These are phyloP conservation scores for Sycophila texana DNA, from an alignment of 2,888 invertebrate genomes.

Conservation along the genomic window DNA sequence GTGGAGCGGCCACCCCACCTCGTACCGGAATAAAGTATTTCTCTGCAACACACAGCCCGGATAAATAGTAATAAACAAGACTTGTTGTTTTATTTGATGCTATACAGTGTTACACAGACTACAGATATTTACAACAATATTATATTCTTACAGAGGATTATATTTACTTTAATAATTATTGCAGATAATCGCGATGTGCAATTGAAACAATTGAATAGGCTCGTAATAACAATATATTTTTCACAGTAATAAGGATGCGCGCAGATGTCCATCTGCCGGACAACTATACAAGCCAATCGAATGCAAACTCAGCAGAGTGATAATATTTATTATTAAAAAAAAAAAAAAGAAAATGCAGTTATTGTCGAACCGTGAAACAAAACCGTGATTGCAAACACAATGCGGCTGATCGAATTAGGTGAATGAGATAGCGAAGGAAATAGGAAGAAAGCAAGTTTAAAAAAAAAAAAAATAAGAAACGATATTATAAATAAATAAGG, in stretches of 20 bases:
- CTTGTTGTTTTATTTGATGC: constrained; percentile 76
- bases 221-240: constrained; percentile 71
- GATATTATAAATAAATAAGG: constrained; percentile 62
- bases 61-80: constrained; percentile 64
- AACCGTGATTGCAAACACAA: constrained; percentile 73
- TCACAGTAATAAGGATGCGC: constrained; percentile 62
- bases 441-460: constrained; percentile 64
- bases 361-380: constrained; percentile 63
- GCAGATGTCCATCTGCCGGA: constrained; percentile 67
- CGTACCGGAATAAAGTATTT: constrained; percentile 69
- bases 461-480: constrained; percentile 57
- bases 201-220: constrained; percentile 67
- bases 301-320: constrained; percentile 71
- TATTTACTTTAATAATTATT: constrained; percentile 75
- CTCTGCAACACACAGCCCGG: constrained; percentile 69
- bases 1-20: constrained; percentile 76
- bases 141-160: constrained; percentile 76
- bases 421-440: constrained; percentile 49
- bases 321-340: constrained; percentile 71
- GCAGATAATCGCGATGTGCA: constrained; percentile 71
- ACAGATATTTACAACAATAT: constrained; percentile 76
- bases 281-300: constrained; percentile 72
- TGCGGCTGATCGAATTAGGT: constrained; percentile 69
- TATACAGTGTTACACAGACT: constrained; percentile 77
- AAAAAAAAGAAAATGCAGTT: constrained; percentile 62